Evolutionary conservation across 2,888 invertebrate species (phyloP).

Genomic region (Tortricodes alternella): DNA sequence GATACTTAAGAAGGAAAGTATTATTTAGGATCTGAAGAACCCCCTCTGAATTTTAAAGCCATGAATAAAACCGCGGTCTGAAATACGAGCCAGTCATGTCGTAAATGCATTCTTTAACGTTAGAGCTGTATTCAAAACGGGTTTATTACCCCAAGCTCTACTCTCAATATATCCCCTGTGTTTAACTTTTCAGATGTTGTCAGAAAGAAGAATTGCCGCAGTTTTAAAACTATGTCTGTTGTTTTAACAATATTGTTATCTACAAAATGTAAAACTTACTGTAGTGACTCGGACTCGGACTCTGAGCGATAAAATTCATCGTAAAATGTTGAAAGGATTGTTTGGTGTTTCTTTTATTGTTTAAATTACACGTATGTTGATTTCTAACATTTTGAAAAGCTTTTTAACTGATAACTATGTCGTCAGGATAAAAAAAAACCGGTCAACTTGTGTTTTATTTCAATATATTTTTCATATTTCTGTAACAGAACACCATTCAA

Average conservation of each 20-base stretch:
- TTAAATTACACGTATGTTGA: constrained; percentile 1
- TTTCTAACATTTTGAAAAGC: constrained; percentile 3
- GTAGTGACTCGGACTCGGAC: constrained; percentile 5
- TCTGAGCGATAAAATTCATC: constrained; percentile 12
- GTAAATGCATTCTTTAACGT: constrained; percentile 9
- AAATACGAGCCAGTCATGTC: constrained; percentile 5
- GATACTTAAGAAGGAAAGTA: not conserved
- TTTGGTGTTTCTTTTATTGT: constrained; percentile 1
- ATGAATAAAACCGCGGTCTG: not conserved
- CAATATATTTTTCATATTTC: no score
- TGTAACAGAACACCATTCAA: no score
- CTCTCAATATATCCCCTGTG: not conserved
- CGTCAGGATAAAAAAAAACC: not conserved
- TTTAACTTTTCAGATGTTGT: constrained; percentile 3
- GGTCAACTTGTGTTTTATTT: no score
- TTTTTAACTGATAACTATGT: constrained; percentile 3
- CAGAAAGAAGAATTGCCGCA: not conserved
- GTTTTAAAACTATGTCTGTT: not conserved
- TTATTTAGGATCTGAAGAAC: not conserved
- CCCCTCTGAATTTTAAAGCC: not conserved
- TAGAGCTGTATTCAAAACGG: not conserved
- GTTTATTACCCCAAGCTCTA: not conserved
- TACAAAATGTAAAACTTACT: constrained; percentile 4
- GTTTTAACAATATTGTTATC: constrained; percentile 20
- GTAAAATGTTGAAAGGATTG: constrained; percentile 29